A percentile compares a stretch with the other conserved stretches of the same genome.
Evolutionary conservation across 1,140 invertebrate species (phyloP).

Genomic region (Bombyx mori): DNA sequence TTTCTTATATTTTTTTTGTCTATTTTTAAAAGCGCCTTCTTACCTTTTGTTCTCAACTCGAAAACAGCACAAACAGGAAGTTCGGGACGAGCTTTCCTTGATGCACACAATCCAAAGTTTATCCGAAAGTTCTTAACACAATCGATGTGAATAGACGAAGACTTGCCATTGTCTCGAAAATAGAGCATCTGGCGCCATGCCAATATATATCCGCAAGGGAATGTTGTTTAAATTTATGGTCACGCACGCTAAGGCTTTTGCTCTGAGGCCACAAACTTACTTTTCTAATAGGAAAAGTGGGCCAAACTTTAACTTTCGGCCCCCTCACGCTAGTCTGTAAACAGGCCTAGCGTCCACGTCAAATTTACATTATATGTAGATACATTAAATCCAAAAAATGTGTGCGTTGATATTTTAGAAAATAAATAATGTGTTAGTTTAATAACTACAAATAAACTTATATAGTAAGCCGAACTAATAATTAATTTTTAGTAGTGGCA

Average conservation of each 20-base stretch:
- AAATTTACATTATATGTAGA: too few relatives aligned
- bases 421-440: too few relatives aligned
- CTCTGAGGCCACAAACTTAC: constrained; percentile 15
- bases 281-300: constrained; percentile 18
- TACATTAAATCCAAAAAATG: too few relatives aligned
- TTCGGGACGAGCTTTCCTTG: too few relatives aligned
- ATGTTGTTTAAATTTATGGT: constrained; percentile 21
- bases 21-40: too few relatives aligned
- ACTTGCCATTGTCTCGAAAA: constrained; percentile 9
- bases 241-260: constrained; percentile 17
- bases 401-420: too few relatives aligned
- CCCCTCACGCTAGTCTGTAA: constrained; percentile 9
- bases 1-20: not conserved
- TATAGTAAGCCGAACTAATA: too few relatives aligned
- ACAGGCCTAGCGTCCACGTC: constrained; percentile 3
- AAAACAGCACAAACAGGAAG: too few relatives aligned
- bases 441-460: too few relatives aligned
- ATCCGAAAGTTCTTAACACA: not conserved
- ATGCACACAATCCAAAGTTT: not conserved
- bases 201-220: constrained; percentile 21
- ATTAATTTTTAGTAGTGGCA: too few relatives aligned
- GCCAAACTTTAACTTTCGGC: constrained; percentile 9
- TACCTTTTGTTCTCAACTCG: too few relatives aligned
- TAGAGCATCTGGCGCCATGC: constrained; percentile 15
- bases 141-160: constrained; percentile 15